Evolutionary conservation across 92 coral and sea anemone species (phyloP).

Genomic region (Isaurus tuberculatus): DNA sequence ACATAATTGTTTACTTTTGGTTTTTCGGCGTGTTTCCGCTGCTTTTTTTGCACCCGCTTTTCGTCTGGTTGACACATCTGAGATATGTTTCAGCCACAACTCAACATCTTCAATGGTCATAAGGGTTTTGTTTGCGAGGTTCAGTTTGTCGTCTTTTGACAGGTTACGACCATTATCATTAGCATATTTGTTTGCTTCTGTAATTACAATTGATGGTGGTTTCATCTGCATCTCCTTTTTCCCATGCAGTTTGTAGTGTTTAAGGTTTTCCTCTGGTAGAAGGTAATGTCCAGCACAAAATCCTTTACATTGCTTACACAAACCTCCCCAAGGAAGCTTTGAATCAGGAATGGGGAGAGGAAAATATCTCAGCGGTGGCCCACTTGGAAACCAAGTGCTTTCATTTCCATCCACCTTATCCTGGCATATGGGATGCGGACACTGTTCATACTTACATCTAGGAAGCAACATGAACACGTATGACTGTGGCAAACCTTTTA

Average conservation of each 20-base stretch:
- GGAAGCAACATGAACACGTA: constrained; percentile 64
- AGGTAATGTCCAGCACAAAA: constrained; percentile 55
- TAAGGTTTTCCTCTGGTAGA: constrained; percentile 39
- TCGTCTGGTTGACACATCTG: constrained; percentile 44
- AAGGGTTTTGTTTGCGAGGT: constrained; percentile 35
- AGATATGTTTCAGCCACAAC: constrained; percentile 48
- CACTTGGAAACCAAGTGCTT: constrained; percentile 56
- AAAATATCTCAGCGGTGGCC: constrained; percentile 47
- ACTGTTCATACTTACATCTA: constrained; percentile 47
- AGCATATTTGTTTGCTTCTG: constrained; percentile 6
- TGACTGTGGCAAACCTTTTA: constrained; percentile 18
- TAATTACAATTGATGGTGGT: constrained; percentile 44
- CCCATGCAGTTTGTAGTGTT: not conserved
- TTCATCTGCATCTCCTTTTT: constrained; percentile 33
- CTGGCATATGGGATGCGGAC: constrained; percentile 60
- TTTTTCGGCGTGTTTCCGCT: constrained; percentile 35
- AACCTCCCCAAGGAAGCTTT: constrained; percentile 49
- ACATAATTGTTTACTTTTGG: not conserved
- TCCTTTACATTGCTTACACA: constrained; percentile 41
- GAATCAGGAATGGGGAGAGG: constrained; percentile 73
- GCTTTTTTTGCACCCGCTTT: constrained; percentile 49
- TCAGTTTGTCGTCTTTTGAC: constrained; percentile 14
- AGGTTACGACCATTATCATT: constrained; percentile 3
- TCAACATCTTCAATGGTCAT: constrained; percentile 36
- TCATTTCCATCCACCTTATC: constrained; percentile 8